Conservation (phyloP, 2,113 vertebrate species). For the Dicentrarchus labrax region DNA sequence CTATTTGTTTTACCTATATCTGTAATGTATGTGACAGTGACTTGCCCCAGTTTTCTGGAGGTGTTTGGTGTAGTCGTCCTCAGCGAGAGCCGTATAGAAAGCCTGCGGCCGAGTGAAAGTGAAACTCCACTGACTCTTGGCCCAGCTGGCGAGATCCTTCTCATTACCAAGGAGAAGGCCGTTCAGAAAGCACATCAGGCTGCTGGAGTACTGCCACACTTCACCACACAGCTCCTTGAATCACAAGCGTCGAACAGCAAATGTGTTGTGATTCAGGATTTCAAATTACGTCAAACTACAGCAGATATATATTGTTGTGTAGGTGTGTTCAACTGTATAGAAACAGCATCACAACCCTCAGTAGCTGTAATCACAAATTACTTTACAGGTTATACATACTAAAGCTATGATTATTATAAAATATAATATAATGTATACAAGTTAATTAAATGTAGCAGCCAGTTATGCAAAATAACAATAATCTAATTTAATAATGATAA, state of each 20-base stretch:
- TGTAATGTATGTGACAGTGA: constrained; percentile 29
- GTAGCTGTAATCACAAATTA: background rate
- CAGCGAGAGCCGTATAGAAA: constrained; percentile 83
- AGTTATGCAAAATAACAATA: background rate
- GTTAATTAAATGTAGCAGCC: background rate
- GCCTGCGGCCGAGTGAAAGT: constrained; percentile 73
- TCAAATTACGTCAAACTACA: constrained; percentile 40
- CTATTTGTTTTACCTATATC: background rate
- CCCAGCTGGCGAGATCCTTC: constrained; percentile 85
- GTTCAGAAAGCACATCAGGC: constrained; percentile 89
- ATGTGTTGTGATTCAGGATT: constrained; percentile 59
- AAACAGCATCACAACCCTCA: too few relatives aligned
- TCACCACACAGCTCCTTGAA: constrained; percentile 88
- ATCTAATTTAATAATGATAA: background rate
- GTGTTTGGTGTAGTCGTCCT: constrained; percentile 85
- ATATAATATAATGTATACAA: background rate
- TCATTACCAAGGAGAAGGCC: constrained; percentile 88
- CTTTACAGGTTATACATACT: background rate
- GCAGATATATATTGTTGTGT: constrained; percentile 15
- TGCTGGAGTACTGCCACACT: constrained; percentile 86
- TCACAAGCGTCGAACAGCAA: constrained; percentile 54
- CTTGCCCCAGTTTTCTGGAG: constrained; percentile 87
- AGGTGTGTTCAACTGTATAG: constrained; percentile 5
- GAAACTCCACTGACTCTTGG: constrained; percentile 83
- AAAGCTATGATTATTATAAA: background rate